Percentiles rank a stretch among this genome's conserved stretches.
phyloP scores from a whole-genome alignment of 2,888 invertebrate genomes.

The Xestia c-nigrum region DNA sequence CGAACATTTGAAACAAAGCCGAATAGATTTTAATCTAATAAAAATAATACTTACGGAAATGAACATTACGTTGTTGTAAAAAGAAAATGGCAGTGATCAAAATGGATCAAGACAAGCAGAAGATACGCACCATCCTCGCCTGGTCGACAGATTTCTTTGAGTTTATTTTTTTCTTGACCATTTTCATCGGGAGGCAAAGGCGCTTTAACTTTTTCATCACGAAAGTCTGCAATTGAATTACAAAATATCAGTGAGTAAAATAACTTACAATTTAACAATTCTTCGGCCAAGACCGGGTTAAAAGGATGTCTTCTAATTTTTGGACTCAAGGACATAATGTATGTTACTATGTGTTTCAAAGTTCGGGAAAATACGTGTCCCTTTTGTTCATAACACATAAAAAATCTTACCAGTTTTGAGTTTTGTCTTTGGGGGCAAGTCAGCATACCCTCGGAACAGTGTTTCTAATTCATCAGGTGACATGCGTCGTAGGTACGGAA shows the following conservation, averaged over 20 bases:
- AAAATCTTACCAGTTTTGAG: constrained; percentile 67
- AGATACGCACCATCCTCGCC: constrained; percentile 55
- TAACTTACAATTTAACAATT: not conserved
- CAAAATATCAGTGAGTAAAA: not conserved
- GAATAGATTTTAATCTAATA: not conserved
- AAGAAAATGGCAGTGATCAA: not conserved
- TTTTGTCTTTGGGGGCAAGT: constrained; percentile 69
- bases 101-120: not conserved
- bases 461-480: constrained; percentile 84
- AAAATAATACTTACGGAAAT: no score
- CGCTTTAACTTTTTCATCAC: constrained; percentile 50
- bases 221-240: constrained; percentile 53
- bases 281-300: not conserved
- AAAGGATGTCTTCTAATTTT: not conserved
- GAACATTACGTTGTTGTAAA: not conserved
- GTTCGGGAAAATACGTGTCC: no score
- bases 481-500: constrained; percentile 86
- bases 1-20: not conserved
- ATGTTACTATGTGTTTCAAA: not conserved
- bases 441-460: constrained; percentile 83
- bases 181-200: constrained; percentile 53
- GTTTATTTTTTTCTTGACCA: constrained; percentile 42
- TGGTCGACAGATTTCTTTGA: constrained; percentile 42
- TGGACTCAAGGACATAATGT: no score
- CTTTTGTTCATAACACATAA: not conserved